Evolutionary conservation across 2,113 vertebrate species (phyloP), one percentile per base, ranked within the genome.

Genomic region (Chaetorhynchus papuensis): DNA sequence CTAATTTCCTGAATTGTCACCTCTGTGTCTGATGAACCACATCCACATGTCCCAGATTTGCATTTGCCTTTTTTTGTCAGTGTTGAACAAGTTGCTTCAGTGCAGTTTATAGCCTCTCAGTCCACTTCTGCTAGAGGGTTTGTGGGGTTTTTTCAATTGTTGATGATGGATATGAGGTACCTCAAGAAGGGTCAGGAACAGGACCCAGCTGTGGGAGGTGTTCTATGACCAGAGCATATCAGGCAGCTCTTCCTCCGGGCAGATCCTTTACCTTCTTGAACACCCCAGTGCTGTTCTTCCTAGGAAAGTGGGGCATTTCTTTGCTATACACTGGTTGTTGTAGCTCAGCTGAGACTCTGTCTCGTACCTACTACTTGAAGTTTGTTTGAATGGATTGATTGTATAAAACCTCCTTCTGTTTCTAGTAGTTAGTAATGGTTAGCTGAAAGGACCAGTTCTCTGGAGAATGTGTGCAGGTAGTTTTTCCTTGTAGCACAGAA

Each of bases 131-230:
- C n/a, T 60, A 10, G 41, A 76, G 11, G 20, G 2, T 24, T 85
- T 45, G 9, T 11, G 11, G 1, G 1, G 28, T 39, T 83, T 52
- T 60, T 14, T 1, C 10, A n/a, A 0, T 27, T 60, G 7, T 7
- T 72, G 42, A 31, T 57, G 37, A 9, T 54, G 33, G 26, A 37
- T n/a, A 20, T 37, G 31, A 64, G 33, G 35, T 61, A 35, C 22
- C 47, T 78, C 27, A n/a, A 41, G 30, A 65, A n/a, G 21, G 14
- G 8, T 37, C 20, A 76, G 45, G 50, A 65, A 10, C 13, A 57
- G 22, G n/a, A 61, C 8, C 4, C 0, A 8, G 1, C 7, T 1
- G 0, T 35, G 31, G 2, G 6, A 83, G 54, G 30, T n/a, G 8
- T 47, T 78, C 30, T 60, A 4, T 0, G 7, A 76, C 66, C 61